Conservation (phyloP, 35 echinoderm and acorn worm genomes). For the Diadema setosum region DNA sequence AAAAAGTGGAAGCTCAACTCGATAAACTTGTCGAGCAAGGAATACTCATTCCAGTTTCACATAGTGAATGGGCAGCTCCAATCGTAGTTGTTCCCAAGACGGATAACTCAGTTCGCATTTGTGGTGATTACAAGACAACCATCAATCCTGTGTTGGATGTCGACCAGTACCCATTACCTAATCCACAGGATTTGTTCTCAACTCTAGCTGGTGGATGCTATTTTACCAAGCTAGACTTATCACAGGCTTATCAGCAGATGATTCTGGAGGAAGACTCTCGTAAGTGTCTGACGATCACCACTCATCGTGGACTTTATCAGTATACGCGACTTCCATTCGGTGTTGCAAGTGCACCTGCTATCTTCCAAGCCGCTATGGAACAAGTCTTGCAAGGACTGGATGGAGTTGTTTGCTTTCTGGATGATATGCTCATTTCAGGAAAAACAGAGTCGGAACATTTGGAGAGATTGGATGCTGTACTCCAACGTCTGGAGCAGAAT, state of each 20-base stretch:
- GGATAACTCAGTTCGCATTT: slow-evolving; percentile 27
- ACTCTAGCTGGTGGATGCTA: slow-evolving; percentile 29
- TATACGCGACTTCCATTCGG: slow-evolving; percentile 55
- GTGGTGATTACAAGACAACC: slow-evolving; percentile 64
- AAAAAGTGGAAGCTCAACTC: slow-evolving; percentile 55
- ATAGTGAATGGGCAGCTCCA: slow-evolving; percentile 58
- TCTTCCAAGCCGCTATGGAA: slow-evolving; percentile 61
- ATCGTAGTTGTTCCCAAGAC: slow-evolving; percentile 60
- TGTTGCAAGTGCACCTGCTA: slow-evolving; percentile 23
- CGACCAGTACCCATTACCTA: slow-evolving; percentile 27
- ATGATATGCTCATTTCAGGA: slow-evolving; percentile 48
- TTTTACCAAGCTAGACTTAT: slow-evolving; percentile 49
- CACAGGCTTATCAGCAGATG: slow-evolving; percentile 54
- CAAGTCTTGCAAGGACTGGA: slow-evolving; percentile 44
- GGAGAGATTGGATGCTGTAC: slow-evolving; percentile 16
- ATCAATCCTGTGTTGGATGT: slow-evolving; percentile 31
- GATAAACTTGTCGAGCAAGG: slow-evolving; percentile 37
- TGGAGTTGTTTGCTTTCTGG: background rate
- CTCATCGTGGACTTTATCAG: slow-evolving; percentile 16
- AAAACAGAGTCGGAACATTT: slow-evolving; percentile 22
- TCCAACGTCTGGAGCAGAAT: slow-evolving; percentile 10
- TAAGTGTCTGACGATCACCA: slow-evolving; percentile 47
- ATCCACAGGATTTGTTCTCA: slow-evolving; percentile 42
- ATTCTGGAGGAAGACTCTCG: slow-evolving; percentile 35
- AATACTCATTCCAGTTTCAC: slow-evolving; percentile 1